Evolutionary conservation across 2,113 vertebrate species (phyloP), one percentile per base, ranked within the genome.

Genomic region (Stercorarius parasiticus): DNA sequence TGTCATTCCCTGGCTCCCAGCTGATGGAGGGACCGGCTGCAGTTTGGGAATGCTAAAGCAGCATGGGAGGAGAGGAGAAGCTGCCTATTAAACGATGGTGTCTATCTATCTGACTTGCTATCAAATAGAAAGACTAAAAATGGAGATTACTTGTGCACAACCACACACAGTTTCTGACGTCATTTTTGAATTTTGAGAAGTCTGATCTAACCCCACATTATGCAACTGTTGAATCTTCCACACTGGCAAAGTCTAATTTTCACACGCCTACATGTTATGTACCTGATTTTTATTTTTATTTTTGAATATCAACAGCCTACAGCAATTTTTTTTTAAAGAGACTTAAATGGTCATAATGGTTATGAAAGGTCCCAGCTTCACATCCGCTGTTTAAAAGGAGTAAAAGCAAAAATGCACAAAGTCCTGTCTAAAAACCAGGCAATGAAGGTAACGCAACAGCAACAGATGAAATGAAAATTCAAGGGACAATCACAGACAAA

Each of bases 221-320:
- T 95, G 69, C 86, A 95, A 96, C 88, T 76, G 65, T 88, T 95
- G 95, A 72, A 79, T 95, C 89, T 95, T 93, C 73, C 78, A 79
- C 2, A 6, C 38, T 94, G 84, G 89, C 38, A 72, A 85, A 90
- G 67, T 79, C 95, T 95, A 76, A 95, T 95, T 89, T 94, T 95
- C 94, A 97, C 94, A 97, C 74, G 40, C 96, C 96, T 91, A 91
- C 97, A 27, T 58, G 42, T 53, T 85, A 73, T 70, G 94, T 96
- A 97, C 95, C 96, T 97, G 96, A 95, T 92, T 92, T 93, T 95
- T 38, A 90, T 82, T 94, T 96, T 87, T 61, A 84, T 82, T 96
- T 96, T 97, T 42, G 89, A 94, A 70, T 80, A 91, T 76, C 91
- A 77, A 85, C 70, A 88, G 58, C 93, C 84, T 82, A 77, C 82